Evolutionary conservation across 2,113 vertebrate genomes (phyloP).

Genomic region (Eurystomus gularis): DNA sequence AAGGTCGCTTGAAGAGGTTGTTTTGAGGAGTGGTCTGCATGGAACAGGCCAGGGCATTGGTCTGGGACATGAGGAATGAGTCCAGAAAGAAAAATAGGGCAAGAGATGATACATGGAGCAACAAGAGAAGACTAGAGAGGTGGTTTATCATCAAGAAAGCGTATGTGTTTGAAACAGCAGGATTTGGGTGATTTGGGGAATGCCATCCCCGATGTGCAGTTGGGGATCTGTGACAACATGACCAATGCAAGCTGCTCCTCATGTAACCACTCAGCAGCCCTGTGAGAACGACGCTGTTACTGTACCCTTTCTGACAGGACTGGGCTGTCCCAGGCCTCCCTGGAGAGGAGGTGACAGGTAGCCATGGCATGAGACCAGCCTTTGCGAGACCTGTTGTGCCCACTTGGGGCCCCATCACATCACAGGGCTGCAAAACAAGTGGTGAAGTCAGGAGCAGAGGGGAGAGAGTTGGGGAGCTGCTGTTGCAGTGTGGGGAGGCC

Average conservation of each 20-base stretch:
- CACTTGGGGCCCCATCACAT: neutral
- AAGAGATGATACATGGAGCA: neutral
- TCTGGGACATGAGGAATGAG: neutral
- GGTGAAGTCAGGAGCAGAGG: neutral
- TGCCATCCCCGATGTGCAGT: fast-evolving
- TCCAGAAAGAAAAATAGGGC: neutral
- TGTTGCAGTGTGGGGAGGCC: neutral
- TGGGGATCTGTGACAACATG: neutral
- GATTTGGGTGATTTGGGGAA: neutral
- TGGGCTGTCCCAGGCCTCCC: neutral
- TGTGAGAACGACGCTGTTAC: neutral
- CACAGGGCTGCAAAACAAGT: fast-evolving
- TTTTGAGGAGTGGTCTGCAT: neutral
- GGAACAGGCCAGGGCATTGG: neutral
- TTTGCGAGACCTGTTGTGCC: neutral
- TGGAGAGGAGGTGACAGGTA: too few species aligned
- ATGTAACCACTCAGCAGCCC: neutral
- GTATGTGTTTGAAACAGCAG: neutral
- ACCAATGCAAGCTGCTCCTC: neutral
- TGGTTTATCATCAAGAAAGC: neutral
- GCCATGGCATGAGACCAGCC: neutral
- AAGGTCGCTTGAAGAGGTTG: neutral
- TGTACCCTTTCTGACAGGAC: neutral
- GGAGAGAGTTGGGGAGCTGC: neutral
- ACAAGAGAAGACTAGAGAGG: neutral